These are phyloP conservation scores for Acipenser ruthenus DNA, from an alignment of 2,797 vertebrate genomes.

Conservation along the genomic window DNA sequence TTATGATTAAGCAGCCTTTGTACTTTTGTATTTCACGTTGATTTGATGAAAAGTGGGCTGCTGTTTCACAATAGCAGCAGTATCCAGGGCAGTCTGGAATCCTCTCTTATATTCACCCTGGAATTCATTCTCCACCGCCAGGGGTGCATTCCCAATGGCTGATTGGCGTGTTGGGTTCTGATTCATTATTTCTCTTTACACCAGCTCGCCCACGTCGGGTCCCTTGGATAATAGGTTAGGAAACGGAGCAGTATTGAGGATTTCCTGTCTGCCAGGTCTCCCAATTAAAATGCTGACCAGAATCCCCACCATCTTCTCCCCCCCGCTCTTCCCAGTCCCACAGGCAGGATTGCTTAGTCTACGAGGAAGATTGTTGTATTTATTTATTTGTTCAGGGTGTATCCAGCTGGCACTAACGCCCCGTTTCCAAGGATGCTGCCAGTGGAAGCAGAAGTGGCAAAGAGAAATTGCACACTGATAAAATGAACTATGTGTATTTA, in stretches of 20 bases:
- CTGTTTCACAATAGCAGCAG: background rate
- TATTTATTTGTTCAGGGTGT: too few species aligned
- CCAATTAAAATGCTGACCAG: slow-evolving; percentile 44
- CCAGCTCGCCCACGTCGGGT: slow-evolving; percentile 80
- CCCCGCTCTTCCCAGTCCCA: background rate
- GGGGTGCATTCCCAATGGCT: background rate
- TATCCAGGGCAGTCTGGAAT: background rate
- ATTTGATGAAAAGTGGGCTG: background rate
- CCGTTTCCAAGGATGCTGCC: too few species aligned
- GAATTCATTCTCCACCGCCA: background rate
- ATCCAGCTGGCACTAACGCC: too few species aligned
- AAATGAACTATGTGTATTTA: too few species aligned
- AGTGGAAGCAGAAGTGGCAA: too few species aligned
- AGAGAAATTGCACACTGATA: too few species aligned
- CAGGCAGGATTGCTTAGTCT: too few species aligned
- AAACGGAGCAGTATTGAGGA: slow-evolving; percentile 59
- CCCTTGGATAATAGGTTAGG: slow-evolving; percentile 71
- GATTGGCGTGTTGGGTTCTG: slow-evolving; percentile 26
- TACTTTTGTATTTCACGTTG: too few species aligned
- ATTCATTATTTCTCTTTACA: slow-evolving; percentile 61
- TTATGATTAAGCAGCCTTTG: too few species aligned
- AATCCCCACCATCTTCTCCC: slow-evolving; percentile 23
- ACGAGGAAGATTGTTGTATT: too few species aligned
- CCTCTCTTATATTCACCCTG: background rate
- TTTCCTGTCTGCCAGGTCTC: slow-evolving; percentile 74